These are phyloP conservation scores for Tupiocoris notatus DNA, from an alignment of 2,888 invertebrate species.

Conservation along the genomic window DNA sequence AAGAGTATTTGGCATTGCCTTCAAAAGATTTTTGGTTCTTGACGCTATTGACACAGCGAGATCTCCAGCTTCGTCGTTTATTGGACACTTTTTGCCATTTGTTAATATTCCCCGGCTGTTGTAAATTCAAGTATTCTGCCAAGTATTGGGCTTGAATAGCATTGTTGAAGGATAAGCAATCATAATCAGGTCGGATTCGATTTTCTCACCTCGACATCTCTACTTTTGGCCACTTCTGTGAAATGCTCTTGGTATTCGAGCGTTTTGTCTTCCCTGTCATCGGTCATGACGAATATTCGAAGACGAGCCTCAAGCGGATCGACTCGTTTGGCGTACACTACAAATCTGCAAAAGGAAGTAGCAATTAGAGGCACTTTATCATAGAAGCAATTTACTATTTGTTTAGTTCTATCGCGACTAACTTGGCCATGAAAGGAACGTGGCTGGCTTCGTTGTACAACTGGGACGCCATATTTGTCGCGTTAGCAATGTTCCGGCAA, in stretches of 20 bases:
- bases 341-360: slow-evolving; percentile 69
- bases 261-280: slow-evolving; percentile 97
- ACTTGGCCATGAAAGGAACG: slow-evolving; percentile 96
- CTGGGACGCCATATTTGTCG: slow-evolving; percentile 94
- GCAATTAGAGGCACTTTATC: slow-evolving; percentile 7
- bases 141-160: too few relatives aligned
- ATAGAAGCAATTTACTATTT: too few relatives aligned
- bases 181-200: too few relatives aligned
- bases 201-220: slow-evolving; percentile 83
- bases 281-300: slow-evolving; percentile 96
- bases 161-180: too few relatives aligned
- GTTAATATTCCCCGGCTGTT: too few relatives aligned
- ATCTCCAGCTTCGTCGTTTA: too few relatives aligned
- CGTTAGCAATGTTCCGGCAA: slow-evolving; percentile 91
- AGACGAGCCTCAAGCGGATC: slow-evolving; percentile 83
- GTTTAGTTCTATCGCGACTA: too few relatives aligned
- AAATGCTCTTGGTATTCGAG: slow-evolving; percentile 93
- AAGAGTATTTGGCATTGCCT: too few relatives aligned
- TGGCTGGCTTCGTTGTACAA: slow-evolving; percentile 82
- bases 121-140: too few relatives aligned
- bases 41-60: too few relatives aligned
- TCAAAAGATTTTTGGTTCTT: too few relatives aligned
- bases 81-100: too few relatives aligned
- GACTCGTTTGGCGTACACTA: slow-evolving; percentile 91
- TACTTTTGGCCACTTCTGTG: slow-evolving; percentile 91